Base-by-base conservation (phyloP, 2,113 vertebrate genomes). In the Mixornis gularis region DNA sequence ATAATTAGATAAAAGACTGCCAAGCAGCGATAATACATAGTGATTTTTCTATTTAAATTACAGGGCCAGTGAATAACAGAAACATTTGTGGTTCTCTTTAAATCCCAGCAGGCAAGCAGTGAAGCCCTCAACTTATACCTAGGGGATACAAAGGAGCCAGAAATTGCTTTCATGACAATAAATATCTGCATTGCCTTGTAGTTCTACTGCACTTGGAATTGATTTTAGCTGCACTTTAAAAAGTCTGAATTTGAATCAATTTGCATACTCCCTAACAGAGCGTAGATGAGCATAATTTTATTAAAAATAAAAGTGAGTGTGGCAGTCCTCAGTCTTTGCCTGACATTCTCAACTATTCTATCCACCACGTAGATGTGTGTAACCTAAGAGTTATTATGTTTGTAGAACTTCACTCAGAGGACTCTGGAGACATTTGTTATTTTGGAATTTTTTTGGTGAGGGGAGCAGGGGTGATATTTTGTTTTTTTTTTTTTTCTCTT, bases 41-140 rank as follows among this genome's bases (percentile, higher is more conserved):
- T n/a, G 74, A 87, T 85, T 82, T 87, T 94, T 72, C 70, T 72
- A 24, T 59, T 93, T 87, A 80, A 93, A 81, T 93, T 89, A 62
- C 58, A 70, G 34, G 32, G 34, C 5, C 40, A 71, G 36, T 74
- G 69, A 93, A 62, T 48, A 86, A 90, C 44, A 79, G 65, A 81
- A 96, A 83, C 53, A 73, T 86, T 81, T 68, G 44, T 68, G 36
- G 29, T 40, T 88, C 86, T 91, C 44, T 86, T 87, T 92, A 86
- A 90, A 74, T 89, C 85, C 36, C 73, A 93, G 82, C 27, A 95
- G 53, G 53, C 58, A 87, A 49, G 29, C 44, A 95, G 85, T 60
- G 79, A 95, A 90, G 53, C 25, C 52, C 32, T 94, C 73, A 64
- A 11, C 36, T 71, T 77, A 66, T 11, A 78, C 46, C 69, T 83